Evolutionary conservation across 2,888 invertebrate genomes (phyloP).

Genomic region (Villa cingulata): DNA sequence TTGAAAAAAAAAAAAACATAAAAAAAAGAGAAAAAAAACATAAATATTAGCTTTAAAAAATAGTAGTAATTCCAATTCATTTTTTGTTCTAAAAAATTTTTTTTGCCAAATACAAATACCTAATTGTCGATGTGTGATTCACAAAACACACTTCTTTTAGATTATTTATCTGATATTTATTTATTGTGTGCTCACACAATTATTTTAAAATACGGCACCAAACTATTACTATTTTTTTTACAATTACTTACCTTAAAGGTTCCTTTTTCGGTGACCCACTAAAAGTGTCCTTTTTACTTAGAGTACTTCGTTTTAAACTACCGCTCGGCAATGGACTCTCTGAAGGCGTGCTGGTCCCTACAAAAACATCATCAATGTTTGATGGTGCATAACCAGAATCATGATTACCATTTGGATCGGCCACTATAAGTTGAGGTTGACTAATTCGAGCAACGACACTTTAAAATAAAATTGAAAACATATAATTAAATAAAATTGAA

Average conservation of each 20-base stretch:
- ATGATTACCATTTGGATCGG: slow-evolving; percentile 69
- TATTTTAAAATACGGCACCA: too few species aligned
- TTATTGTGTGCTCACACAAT: too few species aligned
- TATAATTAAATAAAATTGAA: not conserved
- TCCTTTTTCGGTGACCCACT: slow-evolving; percentile 31
- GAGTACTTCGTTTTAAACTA: slow-evolving; percentile 29
- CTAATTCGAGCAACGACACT: slow-evolving; percentile 45
- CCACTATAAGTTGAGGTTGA: slow-evolving; percentile 39
- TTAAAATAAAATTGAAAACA: slow-evolving; percentile 1
- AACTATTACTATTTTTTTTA: not conserved
- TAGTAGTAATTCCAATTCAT: too few species aligned
- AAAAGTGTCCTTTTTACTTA: slow-evolving; percentile 26
- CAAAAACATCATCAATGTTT: slow-evolving; percentile 41
- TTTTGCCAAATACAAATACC: too few species aligned
- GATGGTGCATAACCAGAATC: slow-evolving; percentile 70
- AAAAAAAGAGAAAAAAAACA: not conserved
- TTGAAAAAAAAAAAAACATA: slow-evolving; percentile 11
- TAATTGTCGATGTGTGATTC: too few species aligned
- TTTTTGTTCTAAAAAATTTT: too few species aligned
- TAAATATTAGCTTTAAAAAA: too few species aligned
- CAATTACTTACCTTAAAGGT: slow-evolving; percentile 27
- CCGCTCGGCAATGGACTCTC: slow-evolving; percentile 36
- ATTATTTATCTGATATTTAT: too few species aligned
- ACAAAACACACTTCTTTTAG: too few species aligned
- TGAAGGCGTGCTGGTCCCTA: slow-evolving; percentile 47